These are phyloP conservation scores for Anaspis maculata DNA, from an alignment of 2,888 invertebrate species.

Conservation along the genomic window DNA sequence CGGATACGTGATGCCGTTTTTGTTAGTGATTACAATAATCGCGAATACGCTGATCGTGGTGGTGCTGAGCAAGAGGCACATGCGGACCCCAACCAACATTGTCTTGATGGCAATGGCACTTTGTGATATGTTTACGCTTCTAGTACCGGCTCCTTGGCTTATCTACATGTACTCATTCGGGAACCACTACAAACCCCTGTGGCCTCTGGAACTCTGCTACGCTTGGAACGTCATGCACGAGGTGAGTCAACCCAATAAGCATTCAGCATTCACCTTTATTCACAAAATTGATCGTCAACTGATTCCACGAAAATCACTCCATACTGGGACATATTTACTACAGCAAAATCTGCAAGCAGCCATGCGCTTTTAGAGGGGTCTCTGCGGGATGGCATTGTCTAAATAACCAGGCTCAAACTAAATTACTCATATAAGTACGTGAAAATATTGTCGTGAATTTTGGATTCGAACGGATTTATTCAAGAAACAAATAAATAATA, in stretches of 20 bases:
- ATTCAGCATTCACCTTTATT: too few species aligned
- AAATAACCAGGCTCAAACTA: too few species aligned
- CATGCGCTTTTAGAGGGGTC: too few species aligned
- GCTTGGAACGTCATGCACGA: slow-evolving; percentile 74
- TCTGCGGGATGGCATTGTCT: too few species aligned
- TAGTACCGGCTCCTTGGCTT: slow-evolving; percentile 84
- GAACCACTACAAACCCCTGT: slow-evolving; percentile 74
- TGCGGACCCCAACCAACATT: slow-evolving; percentile 88
- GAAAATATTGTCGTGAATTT: too few species aligned
- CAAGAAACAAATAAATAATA: too few species aligned
- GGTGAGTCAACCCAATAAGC: slow-evolving; percentile 54
- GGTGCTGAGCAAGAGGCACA: slow-evolving; percentile 81
- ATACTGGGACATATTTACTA: too few species aligned
- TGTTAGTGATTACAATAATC: slow-evolving; percentile 79
- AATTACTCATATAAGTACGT: too few species aligned
- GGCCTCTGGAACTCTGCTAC: slow-evolving; percentile 68
- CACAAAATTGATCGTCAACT: too few species aligned
- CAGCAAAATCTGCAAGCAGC: too few species aligned
- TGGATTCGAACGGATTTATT: too few species aligned
- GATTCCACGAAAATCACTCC: too few species aligned
- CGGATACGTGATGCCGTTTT: slow-evolving; percentile 74
- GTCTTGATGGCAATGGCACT: slow-evolving; percentile 93
- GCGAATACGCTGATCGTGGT: slow-evolving; percentile 87
- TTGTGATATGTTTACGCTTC: slow-evolving; percentile 87
- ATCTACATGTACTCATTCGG: slow-evolving; percentile 89